Evolutionary conservation across 2,888 invertebrate genomes (phyloP).

Genomic region (Pammene fasciana): DNA sequence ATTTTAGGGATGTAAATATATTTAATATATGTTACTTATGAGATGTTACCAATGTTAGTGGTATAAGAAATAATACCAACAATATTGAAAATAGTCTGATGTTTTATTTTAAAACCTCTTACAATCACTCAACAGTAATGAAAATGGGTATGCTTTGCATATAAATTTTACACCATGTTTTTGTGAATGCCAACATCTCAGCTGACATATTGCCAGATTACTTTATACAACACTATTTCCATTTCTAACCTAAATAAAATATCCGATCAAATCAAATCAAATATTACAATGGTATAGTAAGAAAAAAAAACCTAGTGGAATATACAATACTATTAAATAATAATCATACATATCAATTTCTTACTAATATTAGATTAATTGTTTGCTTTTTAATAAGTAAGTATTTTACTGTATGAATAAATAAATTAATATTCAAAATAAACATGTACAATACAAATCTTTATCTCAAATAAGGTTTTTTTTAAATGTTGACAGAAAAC

Average conservation of each 20-base stretch:
- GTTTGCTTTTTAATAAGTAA: not conserved
- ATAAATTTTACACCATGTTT: not conserved
- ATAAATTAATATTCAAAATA: not conserved
- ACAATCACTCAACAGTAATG: conserved; percentile 10
- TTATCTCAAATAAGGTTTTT: too few relatives aligned
- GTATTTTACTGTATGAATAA: not conserved
- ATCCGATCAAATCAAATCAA: not conserved
- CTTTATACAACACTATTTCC: not conserved
- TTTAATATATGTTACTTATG: conserved; percentile 40
- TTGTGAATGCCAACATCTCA: not conserved
- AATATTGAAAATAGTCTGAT: conserved; percentile 35
- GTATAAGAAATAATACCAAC: conserved; percentile 43
- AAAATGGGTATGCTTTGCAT: not conserved
- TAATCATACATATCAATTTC: not conserved
- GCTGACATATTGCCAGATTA: not conserved
- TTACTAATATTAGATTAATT: not conserved
- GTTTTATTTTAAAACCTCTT: conserved; percentile 30
- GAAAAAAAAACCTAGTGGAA: not conserved
- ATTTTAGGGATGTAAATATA: conserved; percentile 42
- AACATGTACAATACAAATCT: too few relatives aligned
- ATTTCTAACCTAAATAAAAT: not conserved
- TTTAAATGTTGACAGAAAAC: too few relatives aligned
- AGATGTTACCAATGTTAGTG: conserved; percentile 41
- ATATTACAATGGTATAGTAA: not conserved
- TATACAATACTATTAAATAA: not conserved